A percentile compares a stretch with the other conserved stretches of the same genome.
These are phyloP conservation scores for Diglossa cyanea DNA, from an alignment of 2,797 vertebrate species.

Conservation along the genomic window DNA sequence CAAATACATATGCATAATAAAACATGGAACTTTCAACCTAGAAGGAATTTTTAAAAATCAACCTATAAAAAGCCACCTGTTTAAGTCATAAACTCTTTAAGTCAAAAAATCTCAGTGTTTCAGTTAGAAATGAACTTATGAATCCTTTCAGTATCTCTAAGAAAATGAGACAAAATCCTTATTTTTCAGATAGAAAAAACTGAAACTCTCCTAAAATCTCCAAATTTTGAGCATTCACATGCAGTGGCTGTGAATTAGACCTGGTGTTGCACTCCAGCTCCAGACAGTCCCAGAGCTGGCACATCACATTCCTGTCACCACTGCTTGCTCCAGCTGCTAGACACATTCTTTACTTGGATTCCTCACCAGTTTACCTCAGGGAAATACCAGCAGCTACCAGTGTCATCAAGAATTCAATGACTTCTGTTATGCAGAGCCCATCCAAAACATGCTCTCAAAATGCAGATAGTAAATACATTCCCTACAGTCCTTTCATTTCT, in stretches of 20 bases:
- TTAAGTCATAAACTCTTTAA: neutral
- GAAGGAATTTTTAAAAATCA: neutral
- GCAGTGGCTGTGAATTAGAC: neutral
- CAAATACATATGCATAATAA: neutral
- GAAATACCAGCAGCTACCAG: neutral
- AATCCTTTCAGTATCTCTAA: neutral
- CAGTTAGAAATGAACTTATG: neutral
- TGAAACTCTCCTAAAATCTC: neutral
- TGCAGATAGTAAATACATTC: rapidly evolving
- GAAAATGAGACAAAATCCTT: neutral
- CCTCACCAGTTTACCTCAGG: neutral
- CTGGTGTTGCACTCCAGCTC: neutral
- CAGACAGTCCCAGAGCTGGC: neutral
- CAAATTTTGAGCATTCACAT: neutral
- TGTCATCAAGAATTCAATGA: neutral
- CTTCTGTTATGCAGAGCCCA: neutral
- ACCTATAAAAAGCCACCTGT: neutral
- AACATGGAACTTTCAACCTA: neutral
- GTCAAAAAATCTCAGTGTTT: neutral
- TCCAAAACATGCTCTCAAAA: neutral
- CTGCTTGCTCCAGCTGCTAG: neutral
- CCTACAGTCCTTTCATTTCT: rapidly evolving
- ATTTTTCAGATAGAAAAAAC: neutral
- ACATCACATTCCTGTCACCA: neutral
- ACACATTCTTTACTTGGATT: neutral